These are phyloP conservation scores for Ceratitis capitata DNA, from an alignment of 1,140 invertebrate genomes.

Conservation along the genomic window DNA sequence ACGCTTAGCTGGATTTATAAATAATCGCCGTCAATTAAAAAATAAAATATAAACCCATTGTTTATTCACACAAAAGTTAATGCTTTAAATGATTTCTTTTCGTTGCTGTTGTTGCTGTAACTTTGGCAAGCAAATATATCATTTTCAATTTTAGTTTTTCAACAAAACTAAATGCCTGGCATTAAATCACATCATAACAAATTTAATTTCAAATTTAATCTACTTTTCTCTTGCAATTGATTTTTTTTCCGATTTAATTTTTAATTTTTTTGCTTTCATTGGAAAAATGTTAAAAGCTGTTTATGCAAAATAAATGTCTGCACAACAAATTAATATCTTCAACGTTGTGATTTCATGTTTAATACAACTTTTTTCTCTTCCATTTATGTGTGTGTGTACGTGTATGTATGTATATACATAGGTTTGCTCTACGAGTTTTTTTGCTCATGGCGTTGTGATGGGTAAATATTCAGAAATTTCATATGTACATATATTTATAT, in stretches of 20 bases:
- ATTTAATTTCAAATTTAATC: slow-evolving; percentile 23
- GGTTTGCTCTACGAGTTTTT: neutral
- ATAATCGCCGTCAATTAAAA: too few species aligned
- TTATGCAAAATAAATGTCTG: slow-evolving; percentile 4
- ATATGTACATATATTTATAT: too few species aligned
- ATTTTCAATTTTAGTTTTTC: neutral
- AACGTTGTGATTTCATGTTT: neutral
- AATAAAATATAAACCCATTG: neutral
- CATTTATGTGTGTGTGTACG: neutral
- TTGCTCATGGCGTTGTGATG: neutral
- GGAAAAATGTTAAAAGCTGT: slow-evolving; percentile 13
- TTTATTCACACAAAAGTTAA: neutral
- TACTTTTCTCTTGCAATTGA: neutral
- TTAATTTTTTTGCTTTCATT: neutral
- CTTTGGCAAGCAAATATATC: neutral
- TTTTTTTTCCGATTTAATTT: neutral
- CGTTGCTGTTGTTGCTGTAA: too few species aligned
- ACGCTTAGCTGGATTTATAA: too few species aligned
- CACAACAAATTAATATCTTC: neutral
- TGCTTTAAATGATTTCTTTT: neutral
- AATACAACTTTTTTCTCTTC: too few species aligned
- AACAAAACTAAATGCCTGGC: neutral
- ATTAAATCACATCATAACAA: neutral
- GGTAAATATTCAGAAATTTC: too few species aligned
- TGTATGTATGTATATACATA: neutral